Percentiles rank a stretch among this genome's conserved stretches.
Evolutionary conservation across 2,797 vertebrate species (phyloP).

Genomic region (Argya squamiceps): DNA sequence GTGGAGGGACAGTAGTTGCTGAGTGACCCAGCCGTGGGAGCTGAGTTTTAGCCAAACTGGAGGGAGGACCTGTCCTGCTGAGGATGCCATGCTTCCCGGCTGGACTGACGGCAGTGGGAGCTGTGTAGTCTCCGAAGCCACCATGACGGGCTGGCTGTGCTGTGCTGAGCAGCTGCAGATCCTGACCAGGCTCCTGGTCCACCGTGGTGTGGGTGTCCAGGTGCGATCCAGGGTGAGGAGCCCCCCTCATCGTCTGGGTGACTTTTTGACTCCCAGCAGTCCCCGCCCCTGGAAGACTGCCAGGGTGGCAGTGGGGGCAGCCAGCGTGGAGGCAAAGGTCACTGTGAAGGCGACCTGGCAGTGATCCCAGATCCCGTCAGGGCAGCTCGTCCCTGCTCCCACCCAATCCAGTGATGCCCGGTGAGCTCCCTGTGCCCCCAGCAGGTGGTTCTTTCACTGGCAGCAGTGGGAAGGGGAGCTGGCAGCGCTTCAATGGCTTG

Average conservation of each 20-base stretch:
- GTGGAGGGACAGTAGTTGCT: background rate
- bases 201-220: fast-evolving
- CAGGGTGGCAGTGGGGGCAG: background rate
- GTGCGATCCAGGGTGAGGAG: background rate
- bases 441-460: background rate
- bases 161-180: background rate
- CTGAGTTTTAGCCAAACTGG: background rate
- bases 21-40: background rate
- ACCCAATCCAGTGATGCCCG: fast-evolving
- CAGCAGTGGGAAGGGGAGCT: background rate
- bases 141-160: fast-evolving
- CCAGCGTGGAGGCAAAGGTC: background rate
- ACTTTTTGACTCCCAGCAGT: background rate
- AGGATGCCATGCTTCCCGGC: background rate
- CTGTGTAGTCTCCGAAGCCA: background rate
- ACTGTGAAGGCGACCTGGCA: background rate
- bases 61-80: background rate
- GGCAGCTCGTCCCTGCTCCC: background rate
- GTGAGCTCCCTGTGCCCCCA: background rate
- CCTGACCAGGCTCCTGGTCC: background rate
- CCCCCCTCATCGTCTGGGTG: background rate
- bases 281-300: background rate
- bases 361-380: background rate
- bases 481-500: fast-evolving
- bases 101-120: fast-evolving